phyloP scores from a whole-genome alignment of 2,888 invertebrate genomes.

The Rosalia funebris region DNA sequence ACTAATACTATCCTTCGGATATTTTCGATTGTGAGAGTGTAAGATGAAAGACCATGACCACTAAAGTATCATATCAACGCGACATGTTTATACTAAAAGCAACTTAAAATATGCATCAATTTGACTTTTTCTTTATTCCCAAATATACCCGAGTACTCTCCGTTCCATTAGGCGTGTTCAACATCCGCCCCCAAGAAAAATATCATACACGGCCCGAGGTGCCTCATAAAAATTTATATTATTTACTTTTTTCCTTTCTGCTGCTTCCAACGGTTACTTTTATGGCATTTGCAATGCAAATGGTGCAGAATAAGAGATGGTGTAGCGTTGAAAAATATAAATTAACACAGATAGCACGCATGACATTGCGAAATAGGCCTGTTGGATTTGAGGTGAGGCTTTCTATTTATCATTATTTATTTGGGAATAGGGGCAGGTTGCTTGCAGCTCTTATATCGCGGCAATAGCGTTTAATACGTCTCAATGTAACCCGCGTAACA shows the following conservation, averaged over 20 bases:
- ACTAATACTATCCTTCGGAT: too few species aligned
- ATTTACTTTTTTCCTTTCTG: slow-evolving; percentile 3
- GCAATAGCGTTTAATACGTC: slow-evolving; percentile 38
- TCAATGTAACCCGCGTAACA: slow-evolving; percentile 25
- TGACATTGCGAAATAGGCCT: slow-evolving; percentile 26
- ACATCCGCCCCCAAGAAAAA: neutral
- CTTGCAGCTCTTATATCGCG: slow-evolving; percentile 30
- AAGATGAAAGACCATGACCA: too few species aligned
- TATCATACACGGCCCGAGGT: neutral
- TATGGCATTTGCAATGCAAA: slow-evolving; percentile 1
- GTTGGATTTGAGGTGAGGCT: slow-evolving; percentile 31
- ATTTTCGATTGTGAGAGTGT: too few species aligned
- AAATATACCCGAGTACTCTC: neutral
- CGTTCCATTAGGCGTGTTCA: neutral
- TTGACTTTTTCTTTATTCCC: too few species aligned
- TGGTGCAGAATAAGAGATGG: slow-evolving; percentile 1
- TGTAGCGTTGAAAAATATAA: slow-evolving; percentile 31
- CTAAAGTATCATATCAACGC: too few species aligned
- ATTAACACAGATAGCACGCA: slow-evolving; percentile 33
- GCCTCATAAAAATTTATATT: neutral
- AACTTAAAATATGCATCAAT: too few species aligned
- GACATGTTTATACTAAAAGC: too few species aligned
- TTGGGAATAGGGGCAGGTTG: slow-evolving; percentile 31
- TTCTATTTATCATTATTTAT: slow-evolving; percentile 39
- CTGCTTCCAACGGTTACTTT: neutral